Conservation (phyloP, 2,113 vertebrate species). For the Oxyura jamaicensis region DNA sequence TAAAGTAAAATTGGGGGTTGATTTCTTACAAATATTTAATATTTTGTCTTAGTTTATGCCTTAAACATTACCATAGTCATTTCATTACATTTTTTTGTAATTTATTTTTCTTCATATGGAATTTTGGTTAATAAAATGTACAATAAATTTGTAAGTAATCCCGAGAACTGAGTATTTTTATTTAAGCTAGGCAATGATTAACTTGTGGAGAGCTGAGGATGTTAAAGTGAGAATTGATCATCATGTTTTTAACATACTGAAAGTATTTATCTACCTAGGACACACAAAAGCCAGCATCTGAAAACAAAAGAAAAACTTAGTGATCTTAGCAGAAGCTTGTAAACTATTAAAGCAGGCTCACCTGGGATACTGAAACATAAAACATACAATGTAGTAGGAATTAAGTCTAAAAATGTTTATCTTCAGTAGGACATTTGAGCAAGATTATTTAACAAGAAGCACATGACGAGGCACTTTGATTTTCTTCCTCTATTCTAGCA, state of each 20-base stretch:
- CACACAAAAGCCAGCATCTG: neutral
- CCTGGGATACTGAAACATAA: neutral
- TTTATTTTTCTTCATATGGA: neutral
- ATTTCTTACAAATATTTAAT: neutral
- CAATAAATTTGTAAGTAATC: neutral
- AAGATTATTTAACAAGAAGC: neutral
- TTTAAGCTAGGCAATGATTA: neutral
- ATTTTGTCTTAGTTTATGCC: neutral
- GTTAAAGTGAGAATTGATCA: neutral
- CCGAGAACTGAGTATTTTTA: neutral
- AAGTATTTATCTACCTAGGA: neutral
- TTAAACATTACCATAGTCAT: neutral
- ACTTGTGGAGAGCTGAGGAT: neutral
- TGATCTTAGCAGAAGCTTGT: neutral
- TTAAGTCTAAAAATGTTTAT: neutral
- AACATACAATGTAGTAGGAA: neutral
- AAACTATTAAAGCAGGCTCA: neutral
- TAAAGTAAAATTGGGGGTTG: neutral
- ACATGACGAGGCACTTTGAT: neutral
- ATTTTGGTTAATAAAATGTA: constrained; percentile 40
- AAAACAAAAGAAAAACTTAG: neutral
- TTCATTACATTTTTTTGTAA: constrained; percentile 19
- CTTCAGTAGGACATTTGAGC: neutral
- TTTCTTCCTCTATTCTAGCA: neutral
- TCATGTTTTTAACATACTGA: neutral